phyloP scores from a whole-genome alignment of 2,888 invertebrate genomes.

The Strigamia maritima region DNA sequence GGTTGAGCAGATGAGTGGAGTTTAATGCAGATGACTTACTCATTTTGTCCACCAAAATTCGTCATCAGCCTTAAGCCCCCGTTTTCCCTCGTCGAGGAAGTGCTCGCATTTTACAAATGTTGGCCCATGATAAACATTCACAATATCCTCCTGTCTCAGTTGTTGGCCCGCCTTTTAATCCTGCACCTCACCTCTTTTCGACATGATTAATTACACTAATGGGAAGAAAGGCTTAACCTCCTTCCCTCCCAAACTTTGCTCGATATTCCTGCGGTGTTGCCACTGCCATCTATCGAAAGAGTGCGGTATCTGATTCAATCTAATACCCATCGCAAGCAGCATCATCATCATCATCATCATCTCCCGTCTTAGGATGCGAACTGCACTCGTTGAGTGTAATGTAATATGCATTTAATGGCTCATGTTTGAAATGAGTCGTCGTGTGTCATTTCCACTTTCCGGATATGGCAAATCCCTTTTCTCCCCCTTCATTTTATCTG shows the following conservation, averaged over 20 bases:
- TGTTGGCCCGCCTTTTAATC: not conserved
- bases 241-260: not conserved
- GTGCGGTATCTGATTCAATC: not conserved
- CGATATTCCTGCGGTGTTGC: not conserved
- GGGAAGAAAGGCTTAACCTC: not conserved
- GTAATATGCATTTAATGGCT: slow-evolving; percentile 4
- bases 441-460: not conserved
- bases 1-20: not conserved
- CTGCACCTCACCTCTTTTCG: not conserved
- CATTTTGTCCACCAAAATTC: slow-evolving; percentile 4
- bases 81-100: not conserved
- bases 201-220: not conserved
- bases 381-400: not conserved
- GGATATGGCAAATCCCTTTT: not conserved
- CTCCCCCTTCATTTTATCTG: not conserved
- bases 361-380: not conserved
- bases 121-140: not conserved
- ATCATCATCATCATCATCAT: not conserved
- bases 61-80: not conserved
- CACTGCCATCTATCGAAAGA: not conserved
- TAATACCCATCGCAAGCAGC: not conserved
- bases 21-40: slow-evolving; percentile 4
- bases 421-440: slow-evolving; percentile 4
- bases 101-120: not conserved
- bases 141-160: not conserved